Base-by-base conservation (phyloP, 2,888 invertebrate genomes). In the Callyntrura sp. region DNA sequence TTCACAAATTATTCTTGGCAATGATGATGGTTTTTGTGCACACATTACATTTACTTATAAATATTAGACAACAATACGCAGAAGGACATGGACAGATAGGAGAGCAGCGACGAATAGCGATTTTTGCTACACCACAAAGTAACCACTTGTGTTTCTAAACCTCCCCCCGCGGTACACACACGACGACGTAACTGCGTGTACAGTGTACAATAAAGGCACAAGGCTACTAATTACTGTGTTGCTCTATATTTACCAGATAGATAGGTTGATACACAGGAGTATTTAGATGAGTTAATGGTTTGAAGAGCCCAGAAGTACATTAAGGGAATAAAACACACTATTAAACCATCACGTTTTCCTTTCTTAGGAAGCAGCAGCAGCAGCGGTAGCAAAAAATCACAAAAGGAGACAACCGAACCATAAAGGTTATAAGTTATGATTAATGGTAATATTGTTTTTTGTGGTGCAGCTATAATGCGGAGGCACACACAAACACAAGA, bases 231-330 rank as follows among this genome's bases (percentile, higher is more conserved):
- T 82, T 45, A 65, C 20, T 70, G 14, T 81, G 65, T 70, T 70
- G 70, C 84, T 68, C 70, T 85, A 78, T 51, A 79, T 86, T 65
- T 65, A 65, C 23, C n/a, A n/a, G n/a, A n/a, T n/a, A n/a, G n/a
- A n/a, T n/a, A n/a, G n/a, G n/a, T 20, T 17, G 8, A 65, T 25
- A 0, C 73, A 12, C n/a, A 48, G 17, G 45, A 51, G 51, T 86
- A 86, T 78, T 87, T 83, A 88, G 82, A 82, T 73, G 82, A 76
- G 76, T 88, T 88, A 88, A 88, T 88, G 88, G 83, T 83, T 88
- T 83, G 79, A 78, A 78, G 85, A 85, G 85, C 76, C n/a, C n/a
- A n/a, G n/a, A n/a, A 76, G 51, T 14, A 55, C 55, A 68, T 48
- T 55, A 76, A 76, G 57, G 60, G 57, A 79, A 14, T 28, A 57